Evolutionary conservation across 2,888 invertebrate species (phyloP).

Genomic region (Anarsia innoxiella): DNA sequence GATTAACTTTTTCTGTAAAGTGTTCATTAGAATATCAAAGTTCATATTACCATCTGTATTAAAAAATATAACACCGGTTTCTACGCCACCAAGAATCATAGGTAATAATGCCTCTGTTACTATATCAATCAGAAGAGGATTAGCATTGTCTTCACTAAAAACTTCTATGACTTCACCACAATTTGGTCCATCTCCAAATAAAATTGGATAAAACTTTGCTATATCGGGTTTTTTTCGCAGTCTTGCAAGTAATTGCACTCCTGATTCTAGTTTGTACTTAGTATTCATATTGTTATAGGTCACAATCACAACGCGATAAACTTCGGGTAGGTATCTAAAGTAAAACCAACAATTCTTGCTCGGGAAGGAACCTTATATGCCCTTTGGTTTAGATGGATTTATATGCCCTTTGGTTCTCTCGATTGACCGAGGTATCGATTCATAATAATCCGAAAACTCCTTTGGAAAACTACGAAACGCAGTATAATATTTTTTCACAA

Average conservation of each 20-base stretch:
- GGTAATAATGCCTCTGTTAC: constrained; percentile 47
- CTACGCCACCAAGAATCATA: constrained; percentile 31
- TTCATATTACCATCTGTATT: constrained; percentile 60
- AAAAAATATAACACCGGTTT: constrained; percentile 48
- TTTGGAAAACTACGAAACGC: too few species aligned
- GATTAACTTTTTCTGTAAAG: constrained; percentile 29
- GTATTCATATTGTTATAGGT: too few species aligned
- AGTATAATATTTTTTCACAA: too few species aligned
- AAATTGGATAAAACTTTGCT: constrained; percentile 52
- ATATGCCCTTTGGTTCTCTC: too few species aligned
- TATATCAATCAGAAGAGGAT: constrained; percentile 44
- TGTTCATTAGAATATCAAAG: constrained; percentile 29
- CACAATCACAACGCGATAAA: too few species aligned
- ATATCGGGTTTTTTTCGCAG: constrained; percentile 56
- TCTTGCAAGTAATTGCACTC: constrained; percentile 73
- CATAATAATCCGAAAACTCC: too few species aligned
- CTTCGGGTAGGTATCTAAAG: too few species aligned
- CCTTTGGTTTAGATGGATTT: too few species aligned
- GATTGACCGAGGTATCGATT: too few species aligned
- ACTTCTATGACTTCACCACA: constrained; percentile 53
- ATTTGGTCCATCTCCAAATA: constrained; percentile 56
- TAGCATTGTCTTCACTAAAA: constrained; percentile 32
- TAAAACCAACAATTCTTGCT: too few species aligned
- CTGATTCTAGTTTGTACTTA: constrained; percentile 69
- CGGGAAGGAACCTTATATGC: too few species aligned